Base-by-base conservation (phyloP, 2,888 invertebrate species). In the Lochmaea capreae region DNA sequence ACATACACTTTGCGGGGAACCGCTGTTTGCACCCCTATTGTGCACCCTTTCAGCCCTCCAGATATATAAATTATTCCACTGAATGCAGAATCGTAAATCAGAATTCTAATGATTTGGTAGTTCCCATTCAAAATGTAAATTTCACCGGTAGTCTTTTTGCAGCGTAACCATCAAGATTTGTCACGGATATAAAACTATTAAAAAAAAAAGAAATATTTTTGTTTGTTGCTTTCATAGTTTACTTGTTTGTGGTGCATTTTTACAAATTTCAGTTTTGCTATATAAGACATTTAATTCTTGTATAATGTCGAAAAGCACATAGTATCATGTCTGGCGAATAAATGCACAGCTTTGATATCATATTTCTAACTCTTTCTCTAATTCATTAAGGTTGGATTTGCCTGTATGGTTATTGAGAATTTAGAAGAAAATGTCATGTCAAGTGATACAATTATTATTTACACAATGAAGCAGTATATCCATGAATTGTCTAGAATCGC, bases 71-170 rank as follows among this genome's bases (percentile, higher is more conserved):
- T 78, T 78, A 78, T 73, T 65, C 71, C 75, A 66, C 62, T 63
- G 62, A 63, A 63, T 63, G 62, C 42, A 71, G 62, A 76, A 61
- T 71, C 78, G 73, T 78, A 78, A 78, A 78, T 78, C 78, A 78
- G 74, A 78, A 78, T 70, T 75, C 75, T 78, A 78, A 78, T 78
- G 78, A 78, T 78, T 78, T 75, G 63, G 72, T 74, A 75, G 76
- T 73, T 76, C 76, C 76, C 73, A 78, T 78, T 78, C 74, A 42
- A 74, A 76, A 78, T 76, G 78, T 71, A 78, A 78, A 78, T 76
- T 67, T 72, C 12, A 18, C 65, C 71, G 71, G 65, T 58, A 71
- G 71, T 65, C 65, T 65, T 71, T 54, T 63, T 43, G 43, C 62
- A 11, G n/a, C 58, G 42, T 42, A 62, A 58, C 46, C 70, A 63